Evolutionary conservation across 2,113 vertebrate species (phyloP).

Genomic region (Pachyramphus minor): DNA sequence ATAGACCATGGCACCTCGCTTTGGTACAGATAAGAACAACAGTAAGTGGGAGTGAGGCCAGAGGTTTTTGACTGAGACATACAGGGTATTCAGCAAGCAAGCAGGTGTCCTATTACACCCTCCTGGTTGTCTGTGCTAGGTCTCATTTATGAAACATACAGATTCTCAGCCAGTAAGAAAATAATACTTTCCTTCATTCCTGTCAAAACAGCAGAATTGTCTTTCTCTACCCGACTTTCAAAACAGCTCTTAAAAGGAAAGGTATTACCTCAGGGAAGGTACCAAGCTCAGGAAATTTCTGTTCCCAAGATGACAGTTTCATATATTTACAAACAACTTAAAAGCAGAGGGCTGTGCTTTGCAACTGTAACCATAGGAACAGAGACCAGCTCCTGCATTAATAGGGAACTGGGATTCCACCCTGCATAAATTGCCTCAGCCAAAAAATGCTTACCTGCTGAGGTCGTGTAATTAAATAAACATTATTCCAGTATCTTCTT

Average conservation of each 20-base stretch:
- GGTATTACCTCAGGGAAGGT: neutral
- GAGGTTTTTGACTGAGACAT: neutral
- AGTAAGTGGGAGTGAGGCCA: neutral
- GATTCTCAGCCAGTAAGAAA: neutral
- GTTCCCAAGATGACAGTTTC: neutral
- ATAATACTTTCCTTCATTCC: neutral
- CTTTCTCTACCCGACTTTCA: neutral
- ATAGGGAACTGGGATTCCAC: constrained; percentile 1
- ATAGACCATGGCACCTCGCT: rapidly evolving
- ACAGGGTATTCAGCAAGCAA: neutral
- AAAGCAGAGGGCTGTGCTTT: neutral
- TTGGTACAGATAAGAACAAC: neutral
- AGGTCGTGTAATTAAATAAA: neutral
- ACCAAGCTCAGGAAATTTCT: neutral
- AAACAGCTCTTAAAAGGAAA: constrained; percentile 3
- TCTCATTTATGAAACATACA: neutral
- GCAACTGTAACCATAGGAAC: constrained; percentile 31
- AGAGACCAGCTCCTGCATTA: neutral
- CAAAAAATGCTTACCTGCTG: neutral
- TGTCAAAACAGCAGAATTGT: neutral
- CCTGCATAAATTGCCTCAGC: neutral
- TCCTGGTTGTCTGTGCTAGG: neutral
- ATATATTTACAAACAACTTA: constrained; percentile 18
- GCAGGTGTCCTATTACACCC: neutral
- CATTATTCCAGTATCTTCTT: neutral